Evolutionary conservation across 1,140 invertebrate genomes (phyloP), one percentile per base, ranked within the genome.

Genomic region (Zaprionus davidi): DNA sequence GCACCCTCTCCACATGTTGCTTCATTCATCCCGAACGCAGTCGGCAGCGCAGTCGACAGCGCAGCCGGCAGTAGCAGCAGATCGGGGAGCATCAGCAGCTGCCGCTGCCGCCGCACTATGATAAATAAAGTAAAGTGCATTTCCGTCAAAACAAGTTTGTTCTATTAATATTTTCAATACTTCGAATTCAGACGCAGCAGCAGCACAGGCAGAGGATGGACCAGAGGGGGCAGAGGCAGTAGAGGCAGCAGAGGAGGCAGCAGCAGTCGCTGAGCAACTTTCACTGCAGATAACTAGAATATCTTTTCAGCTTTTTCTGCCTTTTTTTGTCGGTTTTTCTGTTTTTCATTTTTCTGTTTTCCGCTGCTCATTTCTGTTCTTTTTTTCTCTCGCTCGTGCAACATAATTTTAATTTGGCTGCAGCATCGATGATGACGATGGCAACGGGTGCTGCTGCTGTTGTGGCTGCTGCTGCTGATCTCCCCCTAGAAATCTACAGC

Each of bases 141-240:
- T 90, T 90, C 85, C 85, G 85, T 90, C 85, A 90, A 90, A 90
- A 90, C 85, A 90, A 90, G 85, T 90, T 90, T 90, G 85, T 90
- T 90, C 85, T 90, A 90, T 90, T 90, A 90, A 90, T 90, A 90
- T 90, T 90, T 90, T 90, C 86, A 90, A 90, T 90, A 90, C 85
- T 90, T 90, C 86, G 85, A 90, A 90, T 90, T 86, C 85, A 71
- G 69, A 79, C 70, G 73, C 76, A 57, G 78, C 49, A n/a, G 76
- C 79, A 51, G 36, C 36, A 38, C 6, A 28, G 28, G 28, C 5
- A 28, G 6, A 6, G 26, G 22, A 22, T 22, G 22, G 22, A 2
- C 15, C 38, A n/a, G 31, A 31, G 31, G 38, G 4, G 2, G 38
- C 38, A 41, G 38, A 15, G n/a, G 31, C 44, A 83, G 84, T 79